Conservation (phyloP, 2,113 vertebrate species). For the Labeo rohita region DNA sequence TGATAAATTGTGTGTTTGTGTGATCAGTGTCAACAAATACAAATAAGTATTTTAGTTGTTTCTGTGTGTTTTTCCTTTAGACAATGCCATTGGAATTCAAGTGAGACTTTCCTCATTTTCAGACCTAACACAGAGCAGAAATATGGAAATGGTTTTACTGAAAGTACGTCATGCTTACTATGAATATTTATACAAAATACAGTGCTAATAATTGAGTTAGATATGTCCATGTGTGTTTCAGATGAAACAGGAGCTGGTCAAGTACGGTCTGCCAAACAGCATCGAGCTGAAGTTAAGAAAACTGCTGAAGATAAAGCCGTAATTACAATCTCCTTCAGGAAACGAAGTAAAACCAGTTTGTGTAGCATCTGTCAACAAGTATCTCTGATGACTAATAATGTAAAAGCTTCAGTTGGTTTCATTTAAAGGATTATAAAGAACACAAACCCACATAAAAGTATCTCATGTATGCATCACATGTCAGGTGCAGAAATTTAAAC, state of each 20-base stretch:
- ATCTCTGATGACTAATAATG: no score
- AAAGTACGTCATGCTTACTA: not conserved
- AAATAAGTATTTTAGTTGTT: not conserved
- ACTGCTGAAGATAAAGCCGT: no score
- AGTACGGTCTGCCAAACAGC: not conserved
- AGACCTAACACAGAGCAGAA: not conserved
- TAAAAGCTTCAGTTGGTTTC: no score
- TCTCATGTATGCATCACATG: no score
- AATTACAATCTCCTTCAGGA: no score
- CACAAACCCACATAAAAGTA: no score
- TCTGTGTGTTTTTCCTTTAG: not conserved
- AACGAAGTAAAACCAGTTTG: no score
- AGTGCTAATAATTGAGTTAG: not conserved
- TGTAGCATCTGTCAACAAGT: no score
- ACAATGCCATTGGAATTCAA: not conserved
- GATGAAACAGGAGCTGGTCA: slow-evolving; percentile 18
- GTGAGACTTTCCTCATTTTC: not conserved
- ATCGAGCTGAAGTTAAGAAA: no score
- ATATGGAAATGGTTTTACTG: not conserved
- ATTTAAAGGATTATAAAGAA: no score
- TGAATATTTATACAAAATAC: not conserved
- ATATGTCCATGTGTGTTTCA: not conserved
- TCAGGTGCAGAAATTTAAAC: no score
- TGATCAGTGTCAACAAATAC: not conserved
- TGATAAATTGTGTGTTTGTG: not conserved